Conservation (phyloP, 2,113 vertebrate species). For the Zosterops pallidus region DNA sequence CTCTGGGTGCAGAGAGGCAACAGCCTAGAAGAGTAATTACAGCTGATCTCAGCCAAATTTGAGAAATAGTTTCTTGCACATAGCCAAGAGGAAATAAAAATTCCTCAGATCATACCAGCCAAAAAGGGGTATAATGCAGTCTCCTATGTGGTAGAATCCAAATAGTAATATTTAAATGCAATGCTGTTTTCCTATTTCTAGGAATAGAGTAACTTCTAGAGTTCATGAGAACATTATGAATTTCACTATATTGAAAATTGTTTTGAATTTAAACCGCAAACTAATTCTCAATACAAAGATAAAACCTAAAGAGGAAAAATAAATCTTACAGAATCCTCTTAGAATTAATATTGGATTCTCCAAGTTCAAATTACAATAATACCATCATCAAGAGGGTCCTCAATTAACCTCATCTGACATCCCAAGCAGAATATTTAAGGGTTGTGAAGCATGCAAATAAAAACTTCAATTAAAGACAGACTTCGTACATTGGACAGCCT, state of each 20-base stretch:
- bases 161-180: neutral
- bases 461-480: slow-evolving; percentile 44
- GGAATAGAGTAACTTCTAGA: neutral
- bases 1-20: neutral
- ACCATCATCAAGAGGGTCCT: slow-evolving; percentile 10
- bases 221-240: neutral
- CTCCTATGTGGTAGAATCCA: neutral
- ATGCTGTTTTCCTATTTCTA: neutral
- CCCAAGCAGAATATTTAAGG: slow-evolving; percentile 27
- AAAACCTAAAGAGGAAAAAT: slow-evolving; percentile 18
- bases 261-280: neutral
- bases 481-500: neutral
- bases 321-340: neutral
- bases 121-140: neutral
- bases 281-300: neutral
- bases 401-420: slow-evolving; percentile 59
- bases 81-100: neutral
- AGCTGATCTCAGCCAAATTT: neutral
- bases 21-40: neutral
- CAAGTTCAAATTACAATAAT: slow-evolving; percentile 39
- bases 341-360: slow-evolving; percentile 34
- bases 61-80: neutral
- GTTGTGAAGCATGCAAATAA: slow-evolving; percentile 31
- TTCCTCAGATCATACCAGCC: neutral
- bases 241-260: neutral